These are phyloP conservation scores for Phymanthus crucifer DNA, from an alignment of 92 coral and sea anemone genomes.

Conservation along the genomic window DNA sequence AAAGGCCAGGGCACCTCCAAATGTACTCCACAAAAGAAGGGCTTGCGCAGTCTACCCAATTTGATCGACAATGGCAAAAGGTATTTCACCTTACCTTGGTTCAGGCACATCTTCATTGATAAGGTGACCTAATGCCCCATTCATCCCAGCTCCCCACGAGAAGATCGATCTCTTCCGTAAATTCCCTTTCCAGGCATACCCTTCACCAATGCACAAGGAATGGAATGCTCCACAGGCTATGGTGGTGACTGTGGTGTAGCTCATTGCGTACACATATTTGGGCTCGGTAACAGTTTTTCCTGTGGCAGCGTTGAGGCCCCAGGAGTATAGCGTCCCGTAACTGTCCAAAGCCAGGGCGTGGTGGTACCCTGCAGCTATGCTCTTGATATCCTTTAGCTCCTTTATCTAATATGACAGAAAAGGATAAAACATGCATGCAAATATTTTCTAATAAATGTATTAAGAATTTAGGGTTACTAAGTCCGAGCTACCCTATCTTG, in stretches of 20 bases:
- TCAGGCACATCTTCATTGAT: background rate
- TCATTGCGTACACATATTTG: background rate
- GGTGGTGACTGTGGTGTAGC: constrained; percentile 40
- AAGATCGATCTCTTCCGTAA: constrained; percentile 42
- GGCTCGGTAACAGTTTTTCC: background rate
- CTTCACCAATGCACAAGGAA: constrained; percentile 46
- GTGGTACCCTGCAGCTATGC: constrained; percentile 57
- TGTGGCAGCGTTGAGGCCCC: constrained; percentile 54
- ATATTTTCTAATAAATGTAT: background rate
- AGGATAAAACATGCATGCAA: background rate
- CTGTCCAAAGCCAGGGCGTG: constrained; percentile 55
- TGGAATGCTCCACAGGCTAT: constrained; percentile 63
- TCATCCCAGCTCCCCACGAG: constrained; percentile 64
- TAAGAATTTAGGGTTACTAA: too few relatives aligned
- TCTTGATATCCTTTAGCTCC: constrained; percentile 37
- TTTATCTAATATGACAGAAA: constrained; percentile 23
- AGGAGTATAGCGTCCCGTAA: constrained; percentile 44
- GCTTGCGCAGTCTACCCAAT: too few relatives aligned
- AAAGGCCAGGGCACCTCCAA: too few relatives aligned
- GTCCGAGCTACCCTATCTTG: too few relatives aligned
- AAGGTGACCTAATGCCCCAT: constrained; percentile 67
- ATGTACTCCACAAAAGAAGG: too few relatives aligned
- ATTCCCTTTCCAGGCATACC: constrained; percentile 12
- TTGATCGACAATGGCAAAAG: background rate
- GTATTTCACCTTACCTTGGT: constrained; percentile 24